Evolutionary conservation across 2,888 invertebrate species (phyloP), one percentile per base, ranked within the genome.

Genomic region (Rapana venosa): DNA sequence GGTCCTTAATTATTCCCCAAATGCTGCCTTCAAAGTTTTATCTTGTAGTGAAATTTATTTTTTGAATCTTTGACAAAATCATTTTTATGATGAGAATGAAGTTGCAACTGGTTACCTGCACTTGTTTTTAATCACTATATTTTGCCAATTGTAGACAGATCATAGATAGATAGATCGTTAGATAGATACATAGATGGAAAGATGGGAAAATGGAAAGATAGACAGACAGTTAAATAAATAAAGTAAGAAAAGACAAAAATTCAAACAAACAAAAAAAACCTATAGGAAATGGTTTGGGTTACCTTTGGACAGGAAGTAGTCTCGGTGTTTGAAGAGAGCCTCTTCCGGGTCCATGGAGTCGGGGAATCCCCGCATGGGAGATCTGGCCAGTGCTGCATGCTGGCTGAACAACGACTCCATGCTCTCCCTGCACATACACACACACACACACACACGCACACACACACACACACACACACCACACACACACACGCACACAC

Each of bases 361-460:
- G 17, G 97, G 92, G 70, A 83, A 89, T 8, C 66, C 88, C 26
- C 87, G n/a, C 88, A 98, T 97, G 87, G 98, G 97, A 92, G 98
- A 97, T 94, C 98, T 97, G 26, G 98, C 97, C 94, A 98, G 97
- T 95, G 98, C 98, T 94, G 98, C 98, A 95, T 98, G 98, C 94
- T 98, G 98, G 97, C 98, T 97, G 95, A 98, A 97, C 96, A 98
- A 97, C 94, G 97, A 96, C 96, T 98, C 98, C 97, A 98, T 98
- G 77, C 98, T 98, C 95, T 98, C 98, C 96, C 98, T 98, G 97
- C 61, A 87, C 87, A 87, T 15, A 87, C 70, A 87, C 20, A 66
- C 87, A 87, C 61, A 87, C 22, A 22, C 36, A 36, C 84, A 84
- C 22, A 56, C 84, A 56, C 84, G 20, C 47, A 56, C 56, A 26